Conservation (phyloP, 2,888 invertebrate species). For the Empis livida region DNA sequence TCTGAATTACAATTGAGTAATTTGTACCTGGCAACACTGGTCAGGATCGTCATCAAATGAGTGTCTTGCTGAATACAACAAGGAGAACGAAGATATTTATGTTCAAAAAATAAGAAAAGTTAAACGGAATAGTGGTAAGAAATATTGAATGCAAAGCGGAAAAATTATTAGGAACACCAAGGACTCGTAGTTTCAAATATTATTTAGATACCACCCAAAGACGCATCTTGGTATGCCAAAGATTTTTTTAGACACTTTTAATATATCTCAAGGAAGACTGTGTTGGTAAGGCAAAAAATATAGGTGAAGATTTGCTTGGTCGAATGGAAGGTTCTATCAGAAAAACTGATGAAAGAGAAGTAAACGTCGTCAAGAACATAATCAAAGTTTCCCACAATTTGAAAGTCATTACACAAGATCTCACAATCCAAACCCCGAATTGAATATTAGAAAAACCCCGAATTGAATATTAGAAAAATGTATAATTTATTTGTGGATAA, state of each 20-base stretch:
- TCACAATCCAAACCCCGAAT: too few relatives aligned
- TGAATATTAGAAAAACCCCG: too few relatives aligned
- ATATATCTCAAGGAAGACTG: slow-evolving; percentile 7
- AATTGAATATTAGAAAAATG: too few relatives aligned
- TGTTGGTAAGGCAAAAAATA: slow-evolving; percentile 5
- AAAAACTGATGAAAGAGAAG: slow-evolving; percentile 8
- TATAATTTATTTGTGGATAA: too few relatives aligned
- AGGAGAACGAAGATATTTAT: too few relatives aligned
- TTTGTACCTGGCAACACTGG: too few relatives aligned
- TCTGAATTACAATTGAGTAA: too few relatives aligned
- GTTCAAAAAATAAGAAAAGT: too few relatives aligned
- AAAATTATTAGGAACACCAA: not conserved
- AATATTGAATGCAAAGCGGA: too few relatives aligned
- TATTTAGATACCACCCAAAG: not conserved
- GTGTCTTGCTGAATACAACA: too few relatives aligned
- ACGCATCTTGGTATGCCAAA: slow-evolving; percentile 1
- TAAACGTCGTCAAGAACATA: slow-evolving; percentile 3
- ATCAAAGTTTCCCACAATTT: not conserved
- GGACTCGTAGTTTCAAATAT: not conserved
- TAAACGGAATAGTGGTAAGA: too few relatives aligned
- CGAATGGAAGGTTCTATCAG: slow-evolving; percentile 10
- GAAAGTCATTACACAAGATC: slow-evolving; percentile 4
- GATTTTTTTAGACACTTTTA: slow-evolving; percentile 1
- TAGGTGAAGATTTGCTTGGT: slow-evolving; percentile 7
- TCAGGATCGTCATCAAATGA: too few relatives aligned